phyloP scores from a whole-genome alignment of 2,113 vertebrate genomes.

The Salvelinus namaycush region DNA sequence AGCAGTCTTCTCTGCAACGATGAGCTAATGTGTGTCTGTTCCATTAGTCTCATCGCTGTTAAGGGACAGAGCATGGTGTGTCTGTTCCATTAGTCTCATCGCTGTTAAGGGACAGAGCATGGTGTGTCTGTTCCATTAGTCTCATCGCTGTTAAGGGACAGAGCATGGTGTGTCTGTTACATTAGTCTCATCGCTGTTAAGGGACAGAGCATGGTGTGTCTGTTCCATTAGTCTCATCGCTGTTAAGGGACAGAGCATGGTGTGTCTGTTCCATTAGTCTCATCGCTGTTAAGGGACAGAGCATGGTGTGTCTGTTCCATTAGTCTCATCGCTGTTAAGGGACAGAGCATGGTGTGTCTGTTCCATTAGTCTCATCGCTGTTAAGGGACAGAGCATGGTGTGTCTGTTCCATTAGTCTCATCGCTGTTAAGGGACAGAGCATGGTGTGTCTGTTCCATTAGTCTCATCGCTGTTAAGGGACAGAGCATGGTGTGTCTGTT shows the following conservation, averaged over 20 bases:
- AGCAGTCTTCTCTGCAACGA: not conserved
- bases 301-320: not conserved
- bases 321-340: too few species aligned
- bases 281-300: too few species aligned
- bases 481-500: not conserved
- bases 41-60: not conserved
- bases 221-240: not conserved
- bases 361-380: not conserved
- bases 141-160: too few species aligned
- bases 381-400: not conserved
- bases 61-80: not conserved
- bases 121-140: not conserved
- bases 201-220: not conserved
- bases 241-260: not conserved
- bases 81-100: not conserved
- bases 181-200: not conserved
- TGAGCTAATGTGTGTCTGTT: not conserved
- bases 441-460: not conserved
- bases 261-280: not conserved
- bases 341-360: not conserved
- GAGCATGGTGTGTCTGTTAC: not conserved
- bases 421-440: too few species aligned
- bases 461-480: too few species aligned
- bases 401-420: not conserved
- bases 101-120: too few species aligned